phyloP scores from a whole-genome alignment of 1,140 invertebrate species.

The Sycobia sp. region DNA sequence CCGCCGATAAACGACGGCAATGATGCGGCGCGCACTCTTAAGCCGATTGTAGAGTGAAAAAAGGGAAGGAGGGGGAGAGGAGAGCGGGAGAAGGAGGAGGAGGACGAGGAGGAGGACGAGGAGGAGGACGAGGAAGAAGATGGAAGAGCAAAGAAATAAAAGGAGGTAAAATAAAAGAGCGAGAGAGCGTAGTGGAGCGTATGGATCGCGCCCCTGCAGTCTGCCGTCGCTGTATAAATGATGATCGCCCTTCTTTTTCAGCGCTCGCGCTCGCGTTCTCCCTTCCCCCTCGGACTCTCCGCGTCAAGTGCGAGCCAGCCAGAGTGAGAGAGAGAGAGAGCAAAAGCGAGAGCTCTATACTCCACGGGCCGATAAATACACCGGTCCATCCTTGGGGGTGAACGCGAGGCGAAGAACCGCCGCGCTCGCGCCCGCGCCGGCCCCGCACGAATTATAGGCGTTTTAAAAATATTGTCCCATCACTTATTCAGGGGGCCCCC shows the following conservation, averaged over 20 bases:
- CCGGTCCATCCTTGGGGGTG: slow-evolving; percentile 43
- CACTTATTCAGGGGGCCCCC: slow-evolving; percentile 56
- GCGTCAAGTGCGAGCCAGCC: too few relatives aligned
- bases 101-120: too few relatives aligned
- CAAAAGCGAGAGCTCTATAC: slow-evolving; percentile 47
- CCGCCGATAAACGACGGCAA: slow-evolving; percentile 49
- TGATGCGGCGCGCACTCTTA: slow-evolving; percentile 39
- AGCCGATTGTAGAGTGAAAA: too few relatives aligned
- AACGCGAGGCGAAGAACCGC: background rate
- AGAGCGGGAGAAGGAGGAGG: too few relatives aligned
- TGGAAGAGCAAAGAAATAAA: slow-evolving; percentile 39
- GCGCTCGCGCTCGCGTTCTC: background rate
- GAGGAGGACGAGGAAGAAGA: too few relatives aligned
- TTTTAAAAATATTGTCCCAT: slow-evolving; percentile 64
- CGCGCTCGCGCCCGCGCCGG: slow-evolving; percentile 37
- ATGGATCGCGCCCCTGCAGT: background rate
- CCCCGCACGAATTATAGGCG: slow-evolving; percentile 61
- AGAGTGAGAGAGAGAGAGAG: background rate
- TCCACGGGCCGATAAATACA: slow-evolving; percentile 62
- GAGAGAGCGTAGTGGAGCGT: background rate
- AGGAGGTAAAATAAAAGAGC: slow-evolving; percentile 6
- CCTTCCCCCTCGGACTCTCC: background rate
- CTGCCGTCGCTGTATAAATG: slow-evolving; percentile 17
- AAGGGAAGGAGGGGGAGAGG: too few relatives aligned
- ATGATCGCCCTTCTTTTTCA: slow-evolving; percentile 16